Base-by-base conservation (phyloP, 2,888 invertebrate species). In the Thymelicus acteon region DNA sequence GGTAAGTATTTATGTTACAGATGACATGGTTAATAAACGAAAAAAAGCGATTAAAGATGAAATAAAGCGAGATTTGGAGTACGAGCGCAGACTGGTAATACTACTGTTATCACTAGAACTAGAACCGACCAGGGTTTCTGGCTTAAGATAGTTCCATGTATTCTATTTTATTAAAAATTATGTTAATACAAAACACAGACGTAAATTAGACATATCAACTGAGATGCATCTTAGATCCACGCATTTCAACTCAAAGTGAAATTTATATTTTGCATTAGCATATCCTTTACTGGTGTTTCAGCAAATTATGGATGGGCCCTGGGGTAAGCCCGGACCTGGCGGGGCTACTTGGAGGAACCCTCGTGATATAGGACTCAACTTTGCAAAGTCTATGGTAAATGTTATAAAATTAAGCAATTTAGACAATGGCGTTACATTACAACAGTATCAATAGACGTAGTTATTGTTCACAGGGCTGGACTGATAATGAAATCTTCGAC, bases 281-380 rank as follows among this genome's bases (percentile, higher is more conserved):
- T 12, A 44, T 44, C 12, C 12, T 10, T 12, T 12, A 44, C 4
- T 44, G 12, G 4, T 12, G 10, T 71, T 77, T 71, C 74, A 94
- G 92, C 87, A 92, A 76, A 83, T 85, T 2, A 84, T 91, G 83
- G 89, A 87, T 47, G 91, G 91, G 62, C 96, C 96, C 39, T 96
- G 96, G 96, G 96, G 96, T 72, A 95, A 92, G 79, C 95, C 95
- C 24, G 96, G 96, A 75, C 96, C 96, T 61, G 97, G 97, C 67
- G 97, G 97, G 74, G 92, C 94, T 67, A 95, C 95, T 76, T 97
- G 97, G 97, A 95, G 97, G 82, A 95, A 96, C 88, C 96, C 96
- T 73, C 95, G 95, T 80, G 92, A 95, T 83, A 94, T 96, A 80
- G 97, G 97, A 81, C 89, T 95, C 78, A 95, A 96, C 88, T 97